Conservation (phyloP, 2,113 vertebrate species). For the Orientallactaga bullata region DNA sequence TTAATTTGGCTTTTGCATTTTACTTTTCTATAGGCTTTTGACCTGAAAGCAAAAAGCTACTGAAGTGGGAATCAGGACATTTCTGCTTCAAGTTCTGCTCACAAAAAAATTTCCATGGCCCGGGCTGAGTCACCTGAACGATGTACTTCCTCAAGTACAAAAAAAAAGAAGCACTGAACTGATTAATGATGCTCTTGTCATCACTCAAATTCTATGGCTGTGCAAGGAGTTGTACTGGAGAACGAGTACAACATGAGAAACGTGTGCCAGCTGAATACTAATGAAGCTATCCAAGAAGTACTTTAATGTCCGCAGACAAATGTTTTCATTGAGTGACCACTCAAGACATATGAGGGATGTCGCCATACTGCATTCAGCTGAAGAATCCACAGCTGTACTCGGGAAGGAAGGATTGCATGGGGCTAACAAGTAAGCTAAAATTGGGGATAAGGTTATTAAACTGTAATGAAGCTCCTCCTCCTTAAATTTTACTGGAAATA, state of each 20-base stretch:
- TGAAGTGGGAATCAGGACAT: not conserved
- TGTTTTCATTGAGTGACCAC: not conserved
- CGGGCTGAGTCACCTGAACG: not conserved
- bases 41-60: constrained; percentile 10
- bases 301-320: not conserved
- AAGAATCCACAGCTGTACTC: not conserved
- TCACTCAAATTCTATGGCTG: not conserved
- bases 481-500: constrained; percentile 17
- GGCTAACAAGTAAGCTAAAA: constrained; percentile 1
- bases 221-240: not conserved
- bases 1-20: constrained; percentile 16
- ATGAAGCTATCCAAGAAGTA: not conserved
- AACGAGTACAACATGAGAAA: constrained; percentile 2
- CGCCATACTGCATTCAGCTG: not conserved
- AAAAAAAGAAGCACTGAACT: constrained; percentile 23
- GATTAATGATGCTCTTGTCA: constrained; percentile 4
- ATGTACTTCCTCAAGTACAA: not conserved
- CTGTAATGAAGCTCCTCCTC: constrained; percentile 6
- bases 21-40: not conserved
- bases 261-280: not conserved
- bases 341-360: not conserved
- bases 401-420: not conserved
- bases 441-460: constrained; percentile 28
- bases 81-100: constrained; percentile 30
- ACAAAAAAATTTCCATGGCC: not conserved